Conservation (phyloP, 1,140 invertebrate genomes). For the Drosophila arizonae region DNA sequence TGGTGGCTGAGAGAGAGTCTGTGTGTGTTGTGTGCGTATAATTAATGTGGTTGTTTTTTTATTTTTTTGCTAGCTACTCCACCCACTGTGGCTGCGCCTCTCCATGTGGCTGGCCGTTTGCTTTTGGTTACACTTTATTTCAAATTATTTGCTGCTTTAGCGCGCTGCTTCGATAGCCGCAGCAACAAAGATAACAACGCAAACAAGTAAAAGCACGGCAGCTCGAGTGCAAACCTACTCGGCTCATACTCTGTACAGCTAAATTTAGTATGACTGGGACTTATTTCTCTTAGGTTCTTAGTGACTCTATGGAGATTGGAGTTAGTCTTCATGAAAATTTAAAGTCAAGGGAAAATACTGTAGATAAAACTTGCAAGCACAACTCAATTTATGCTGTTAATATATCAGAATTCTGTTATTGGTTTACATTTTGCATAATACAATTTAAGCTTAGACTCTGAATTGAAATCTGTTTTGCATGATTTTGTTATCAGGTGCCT, state of each 20-base stretch:
- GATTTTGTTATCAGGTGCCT: too few relatives aligned
- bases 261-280: too few relatives aligned
- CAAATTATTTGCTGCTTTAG: constrained; percentile 70
- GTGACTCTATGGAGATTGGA: too few relatives aligned
- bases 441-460: too few relatives aligned
- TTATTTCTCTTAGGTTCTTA: too few relatives aligned
- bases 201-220: constrained; percentile 15
- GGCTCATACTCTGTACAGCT: not conserved
- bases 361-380: too few relatives aligned
- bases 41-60: constrained; percentile 67
- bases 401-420: too few relatives aligned
- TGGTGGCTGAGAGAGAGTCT: not conserved
- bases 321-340: too few relatives aligned
- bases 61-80: constrained; percentile 19
- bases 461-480: too few relatives aligned
- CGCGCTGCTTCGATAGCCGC: constrained; percentile 14
- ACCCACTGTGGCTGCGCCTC: not conserved
- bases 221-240: not conserved
- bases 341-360: too few relatives aligned
- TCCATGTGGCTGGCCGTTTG: constrained; percentile 38
- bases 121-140: constrained; percentile 71
- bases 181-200: constrained; percentile 6
- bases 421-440: too few relatives aligned
- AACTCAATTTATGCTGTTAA: too few relatives aligned
- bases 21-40: constrained; percentile 31